Evolutionary conservation across 2,888 invertebrate species (phyloP).

Genomic region (Leptothorax acervorum): DNA sequence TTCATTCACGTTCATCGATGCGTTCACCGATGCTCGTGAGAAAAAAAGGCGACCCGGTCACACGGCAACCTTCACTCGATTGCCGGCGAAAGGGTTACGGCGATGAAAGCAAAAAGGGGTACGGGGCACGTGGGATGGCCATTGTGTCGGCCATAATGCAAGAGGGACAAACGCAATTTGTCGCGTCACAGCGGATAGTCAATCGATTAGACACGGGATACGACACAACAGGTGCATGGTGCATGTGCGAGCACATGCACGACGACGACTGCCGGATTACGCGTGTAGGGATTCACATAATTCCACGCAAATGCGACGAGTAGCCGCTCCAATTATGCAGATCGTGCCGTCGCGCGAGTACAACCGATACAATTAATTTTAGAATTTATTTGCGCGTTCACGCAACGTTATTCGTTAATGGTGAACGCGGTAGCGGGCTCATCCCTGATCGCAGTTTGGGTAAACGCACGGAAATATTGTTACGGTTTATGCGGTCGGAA

Average conservation of each 20-base stretch:
- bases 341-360: constrained; percentile 9
- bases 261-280: constrained; percentile 68
- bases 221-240: constrained; percentile 74
- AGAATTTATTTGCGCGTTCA: constrained; percentile 51
- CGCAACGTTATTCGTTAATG: constrained; percentile 27
- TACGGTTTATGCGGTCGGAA: neutral
- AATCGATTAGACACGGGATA: constrained; percentile 79
- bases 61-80: constrained; percentile 45
- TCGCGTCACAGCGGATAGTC: constrained; percentile 81
- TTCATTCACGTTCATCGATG: constrained; percentile 36
- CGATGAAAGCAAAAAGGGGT: constrained; percentile 22
- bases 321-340: constrained; percentile 60
- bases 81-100: constrained; percentile 34
- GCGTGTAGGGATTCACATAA: constrained; percentile 64
- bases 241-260: constrained; percentile 55
- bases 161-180: constrained; percentile 79
- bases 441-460: constrained; percentile 22
- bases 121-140: neutral
- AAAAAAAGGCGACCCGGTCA: constrained; percentile 39
- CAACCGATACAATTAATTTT: constrained; percentile 49
- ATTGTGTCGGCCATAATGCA: constrained; percentile 66
- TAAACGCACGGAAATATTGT: constrained; percentile 14
- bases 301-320: constrained; percentile 58
- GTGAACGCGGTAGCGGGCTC: neutral
- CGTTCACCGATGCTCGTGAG: constrained; percentile 40